Base-by-base conservation (phyloP, 2,797 vertebrate genomes). In the Luscinia luscinia region DNA sequence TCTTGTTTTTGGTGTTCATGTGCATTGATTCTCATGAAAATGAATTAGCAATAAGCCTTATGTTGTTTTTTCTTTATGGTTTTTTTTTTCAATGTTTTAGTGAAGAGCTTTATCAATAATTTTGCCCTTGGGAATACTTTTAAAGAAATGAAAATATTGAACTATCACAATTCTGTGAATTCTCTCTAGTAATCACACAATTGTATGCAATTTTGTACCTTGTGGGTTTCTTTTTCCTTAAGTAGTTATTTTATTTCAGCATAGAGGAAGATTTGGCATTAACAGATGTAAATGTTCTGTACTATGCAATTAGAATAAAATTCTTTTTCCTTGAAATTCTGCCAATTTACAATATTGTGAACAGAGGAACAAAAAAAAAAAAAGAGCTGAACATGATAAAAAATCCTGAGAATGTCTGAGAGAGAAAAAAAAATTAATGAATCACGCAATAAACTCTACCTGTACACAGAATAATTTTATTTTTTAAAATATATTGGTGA, bases 271-370 rank as follows among this genome's bases (percentile, higher is more conserved):
- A 69, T 51, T 87, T 89, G 79, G n/a, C 73, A 40, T 46, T 88
- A 84, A 73, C 59, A 73, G 63, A 83, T 15, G 68, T 82, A 72
- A 48, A 94, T 95, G n/a, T 68, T 76, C 52, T 34, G 40, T 48
- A 67, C 66, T 70, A 8, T 61, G 64, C 57, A 96, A 90, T 72
- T 80, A 40, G 84, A 61, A 69, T 64, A 54, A 91, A 93, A 83
- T 74, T 26, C 2, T 51, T 91, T 73, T 70, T 61, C 52, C 67
- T 90, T 84, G 86, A 96, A 96, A 92, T 63, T 78, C 43, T n/a
- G 63, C 64, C 62, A 74, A 61, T 48, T 91, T 82, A 73, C 51
- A 77, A 57, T 64, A 59, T 27, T 57, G 46, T 45, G 41, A 61
- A 67, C 32, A 94, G 57, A 96, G 40, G 49, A 86, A 46, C 9